phyloP scores from a whole-genome alignment of 2,888 invertebrate genomes.

The Orchesellides sinensis region DNA sequence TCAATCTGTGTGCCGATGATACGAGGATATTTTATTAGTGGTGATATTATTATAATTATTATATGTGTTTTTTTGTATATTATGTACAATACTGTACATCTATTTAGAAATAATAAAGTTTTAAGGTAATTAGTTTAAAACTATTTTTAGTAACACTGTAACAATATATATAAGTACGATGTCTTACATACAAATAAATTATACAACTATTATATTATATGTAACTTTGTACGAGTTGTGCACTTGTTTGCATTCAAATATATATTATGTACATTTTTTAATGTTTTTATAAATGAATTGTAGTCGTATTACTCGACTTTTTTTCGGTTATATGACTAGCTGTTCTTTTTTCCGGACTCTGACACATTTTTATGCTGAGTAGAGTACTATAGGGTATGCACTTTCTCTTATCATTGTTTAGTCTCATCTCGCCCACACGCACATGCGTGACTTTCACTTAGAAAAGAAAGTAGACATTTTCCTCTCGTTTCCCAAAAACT shows the following conservation, averaged over 20 bases:
- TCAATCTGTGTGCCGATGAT: conserved; percentile 9
- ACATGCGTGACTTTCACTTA: no score
- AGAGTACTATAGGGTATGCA: no score
- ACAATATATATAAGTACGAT: conserved; percentile 51
- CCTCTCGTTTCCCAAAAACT: no score
- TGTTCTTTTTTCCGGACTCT: no score
- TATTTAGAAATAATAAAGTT: no score
- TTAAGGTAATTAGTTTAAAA: no score
- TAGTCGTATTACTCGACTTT: conserved; percentile 6
- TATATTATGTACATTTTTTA: conserved; percentile 22
- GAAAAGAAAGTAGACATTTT: no score
- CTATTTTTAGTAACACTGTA: conserved; percentile 36
- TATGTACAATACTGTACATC: no score
- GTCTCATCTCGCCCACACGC: no score
- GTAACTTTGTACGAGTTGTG: conserved; percentile 67
- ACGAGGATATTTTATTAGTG: conserved; percentile 1
- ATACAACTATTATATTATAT: conserved; percentile 22
- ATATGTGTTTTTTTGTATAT: conserved; percentile 8
- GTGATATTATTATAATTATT: conserved; percentile 4
- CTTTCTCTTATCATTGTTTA: no score
- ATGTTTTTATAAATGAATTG: conserved; percentile 2
- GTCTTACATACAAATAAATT: conserved; percentile 40
- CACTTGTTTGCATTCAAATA: conserved; percentile 67
- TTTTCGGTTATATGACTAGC: conserved; percentile 28
- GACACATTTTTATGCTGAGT: not conserved